Evolutionary conservation across 2,113 vertebrate genomes (phyloP).

Genomic region (Peromyscus californicus): DNA sequence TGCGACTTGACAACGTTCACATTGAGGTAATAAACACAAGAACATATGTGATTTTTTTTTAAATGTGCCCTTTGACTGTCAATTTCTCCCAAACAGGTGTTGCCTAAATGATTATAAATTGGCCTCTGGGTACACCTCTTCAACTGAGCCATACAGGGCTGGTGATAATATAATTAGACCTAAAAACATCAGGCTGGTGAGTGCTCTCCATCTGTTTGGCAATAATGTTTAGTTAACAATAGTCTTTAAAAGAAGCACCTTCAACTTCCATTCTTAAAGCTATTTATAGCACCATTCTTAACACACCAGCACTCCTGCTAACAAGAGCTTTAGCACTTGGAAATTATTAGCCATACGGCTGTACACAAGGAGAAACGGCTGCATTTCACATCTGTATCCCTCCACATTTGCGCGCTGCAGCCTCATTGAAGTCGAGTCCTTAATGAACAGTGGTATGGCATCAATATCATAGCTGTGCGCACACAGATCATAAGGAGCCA

Average conservation of each 20-base stretch:
- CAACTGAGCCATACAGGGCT: constrained; percentile 94
- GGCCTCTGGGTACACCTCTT: constrained; percentile 98
- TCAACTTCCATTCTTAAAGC: constrained; percentile 92
- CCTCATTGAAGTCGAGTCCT: constrained; percentile 90
- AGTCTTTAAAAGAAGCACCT: constrained; percentile 93
- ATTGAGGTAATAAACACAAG: constrained; percentile 89
- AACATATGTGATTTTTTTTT: constrained; percentile 93
- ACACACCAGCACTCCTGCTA: constrained; percentile 89
- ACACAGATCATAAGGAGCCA: constrained; percentile 91
- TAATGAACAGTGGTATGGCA: constrained; percentile 89
- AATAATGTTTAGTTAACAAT: constrained; percentile 94
- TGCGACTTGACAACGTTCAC: constrained; percentile 86
- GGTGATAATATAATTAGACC: constrained; percentile 99
- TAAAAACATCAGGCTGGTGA: constrained; percentile 96
- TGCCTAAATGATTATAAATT: constrained; percentile 99
- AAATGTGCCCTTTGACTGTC: constrained; percentile 95
- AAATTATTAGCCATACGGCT: constrained; percentile 90
- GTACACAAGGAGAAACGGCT: constrained; percentile 86
- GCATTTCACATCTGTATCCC: constrained; percentile 91
- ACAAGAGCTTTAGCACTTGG: constrained; percentile 91
- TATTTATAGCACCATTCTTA: constrained; percentile 90
- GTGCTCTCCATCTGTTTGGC: constrained; percentile 98
- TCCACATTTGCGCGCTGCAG: constrained; percentile 89
- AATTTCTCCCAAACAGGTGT: constrained; percentile 98
- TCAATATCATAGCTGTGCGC: constrained; percentile 89